Evolutionary conservation across 2,113 vertebrate species (phyloP).

Genomic region (Sinocyclocheilus maitianheensis): DNA sequence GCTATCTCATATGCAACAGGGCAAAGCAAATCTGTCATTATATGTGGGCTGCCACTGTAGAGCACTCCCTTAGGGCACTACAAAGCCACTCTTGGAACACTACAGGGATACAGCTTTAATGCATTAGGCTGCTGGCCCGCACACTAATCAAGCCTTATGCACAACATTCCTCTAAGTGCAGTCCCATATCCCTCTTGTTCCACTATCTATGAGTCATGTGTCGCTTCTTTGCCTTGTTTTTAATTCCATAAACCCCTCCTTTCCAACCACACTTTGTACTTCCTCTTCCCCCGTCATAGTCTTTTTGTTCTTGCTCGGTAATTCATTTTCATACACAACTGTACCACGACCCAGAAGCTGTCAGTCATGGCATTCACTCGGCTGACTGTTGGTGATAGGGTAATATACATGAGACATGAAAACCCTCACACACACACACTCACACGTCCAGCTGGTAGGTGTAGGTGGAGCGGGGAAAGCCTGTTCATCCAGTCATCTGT

Average conservation of each 20-base stretch:
- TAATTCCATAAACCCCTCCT: constrained; percentile 18
- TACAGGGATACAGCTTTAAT: constrained; percentile 19
- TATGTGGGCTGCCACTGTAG: constrained; percentile 18
- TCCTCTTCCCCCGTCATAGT: constrained; percentile 17
- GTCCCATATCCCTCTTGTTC: constrained; percentile 13
- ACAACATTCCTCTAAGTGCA: constrained; percentile 21
- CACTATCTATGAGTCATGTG: constrained; percentile 11
- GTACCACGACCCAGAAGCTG: constrained; percentile 35
- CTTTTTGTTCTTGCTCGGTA: constrained; percentile 15
- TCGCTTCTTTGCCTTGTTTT: neutral
- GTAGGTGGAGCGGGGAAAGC: constrained; percentile 68
- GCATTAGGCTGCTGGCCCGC: constrained; percentile 33
- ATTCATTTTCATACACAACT: constrained; percentile 15
- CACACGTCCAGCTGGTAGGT: constrained; percentile 52
- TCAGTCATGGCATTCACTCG: constrained; percentile 47
- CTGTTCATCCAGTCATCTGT: constrained; percentile 65
- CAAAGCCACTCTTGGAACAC: constrained; percentile 38
- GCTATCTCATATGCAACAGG: constrained; percentile 22
- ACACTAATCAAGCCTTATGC: constrained; percentile 20
- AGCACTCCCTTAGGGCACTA: constrained; percentile 41
- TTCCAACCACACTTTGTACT: neutral
- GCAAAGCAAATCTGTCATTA: constrained; percentile 20
- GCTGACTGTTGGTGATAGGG: constrained; percentile 31
- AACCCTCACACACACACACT: constrained; percentile 35
- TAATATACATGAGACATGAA: constrained; percentile 41